Evolutionary conservation across 1,140 invertebrate species (phyloP), one percentile per base, ranked within the genome.

Genomic region (Ceratina australensis): DNA sequence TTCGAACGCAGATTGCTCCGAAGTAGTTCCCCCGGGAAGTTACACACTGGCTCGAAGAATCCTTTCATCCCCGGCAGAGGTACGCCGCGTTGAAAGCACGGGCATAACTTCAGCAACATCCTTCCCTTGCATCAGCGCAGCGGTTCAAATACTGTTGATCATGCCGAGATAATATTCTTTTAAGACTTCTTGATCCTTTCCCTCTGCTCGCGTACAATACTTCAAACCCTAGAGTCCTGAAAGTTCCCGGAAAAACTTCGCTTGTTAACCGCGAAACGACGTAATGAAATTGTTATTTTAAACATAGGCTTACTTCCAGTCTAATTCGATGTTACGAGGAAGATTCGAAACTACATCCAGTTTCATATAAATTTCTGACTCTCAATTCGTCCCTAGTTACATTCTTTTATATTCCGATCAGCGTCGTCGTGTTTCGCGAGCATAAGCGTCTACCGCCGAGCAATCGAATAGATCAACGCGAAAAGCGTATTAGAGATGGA

Each of bases 71-170:
- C 20, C 22, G 10, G 42, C 10, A 42, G 8, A 42, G 33, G 33
- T 42, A 65, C 16, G 42, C 13, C 10, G 8, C 42, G 63, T 1
- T 18, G 63, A 64, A 57, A 57, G 56, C 56, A 57, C 56, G 28
- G 42, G 28, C 28, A n/a, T 67, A 67, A 52, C 49, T 52, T 28
- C 24, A n/a, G 49, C 24, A 63, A 20, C 60, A 63, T 33, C 59
- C 26, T 61, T 28, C 33, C 56, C 20, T 20, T 57, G 59, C 26
- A 61, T 33, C 60, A 61, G 28, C 28, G 13, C 18, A 7, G 28
- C 18, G 28, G 3, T 54, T 28, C 65, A 10, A 67, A 67, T 52
- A 54, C 18, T 10, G 26, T 68, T 52, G 24, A 33, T 68, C 66
- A 33, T 28, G 49, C 15, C 18, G 26, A 54, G 50, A 50, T 47